These are phyloP conservation scores for Aricia artaxerxes DNA, from an alignment of 2,888 invertebrate genomes.

Conservation along the genomic window DNA sequence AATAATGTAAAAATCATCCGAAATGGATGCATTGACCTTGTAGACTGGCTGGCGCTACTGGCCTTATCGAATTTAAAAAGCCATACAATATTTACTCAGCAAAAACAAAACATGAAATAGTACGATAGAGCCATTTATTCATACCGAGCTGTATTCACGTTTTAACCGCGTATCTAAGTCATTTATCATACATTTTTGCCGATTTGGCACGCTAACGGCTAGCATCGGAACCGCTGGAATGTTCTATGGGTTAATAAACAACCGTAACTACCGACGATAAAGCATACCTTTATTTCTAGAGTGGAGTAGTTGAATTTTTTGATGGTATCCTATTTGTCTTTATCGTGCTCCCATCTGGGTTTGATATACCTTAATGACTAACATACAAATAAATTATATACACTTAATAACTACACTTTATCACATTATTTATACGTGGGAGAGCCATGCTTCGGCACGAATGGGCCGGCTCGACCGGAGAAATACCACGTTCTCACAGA, in stretches of 20 bases:
- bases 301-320: neutral
- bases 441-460: too few relatives aligned
- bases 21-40: too few relatives aligned
- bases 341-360: too few relatives aligned
- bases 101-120: conserved; percentile 15
- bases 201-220: conserved; percentile 24
- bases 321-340: neutral
- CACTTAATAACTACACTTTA: too few relatives aligned
- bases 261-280: neutral
- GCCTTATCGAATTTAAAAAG: neutral
- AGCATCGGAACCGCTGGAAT: conserved; percentile 13
- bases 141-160: conserved; percentile 1
- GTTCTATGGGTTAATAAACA: conserved; percentile 21
- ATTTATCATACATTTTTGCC: conserved; percentile 20
- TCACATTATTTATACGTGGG: too few relatives aligned
- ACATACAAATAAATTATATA: too few relatives aligned
- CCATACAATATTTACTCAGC: neutral
- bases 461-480: too few relatives aligned
- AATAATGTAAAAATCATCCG: too few relatives aligned
- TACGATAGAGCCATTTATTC: conserved; percentile 19
- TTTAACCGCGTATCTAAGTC: conserved; percentile 21
- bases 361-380: too few relatives aligned
- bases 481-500: too few relatives aligned
- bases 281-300: neutral
- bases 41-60: too few relatives aligned